Base-by-base conservation (phyloP, 35 echinoderm and acorn worm genomes). In the Diadema setosum region DNA sequence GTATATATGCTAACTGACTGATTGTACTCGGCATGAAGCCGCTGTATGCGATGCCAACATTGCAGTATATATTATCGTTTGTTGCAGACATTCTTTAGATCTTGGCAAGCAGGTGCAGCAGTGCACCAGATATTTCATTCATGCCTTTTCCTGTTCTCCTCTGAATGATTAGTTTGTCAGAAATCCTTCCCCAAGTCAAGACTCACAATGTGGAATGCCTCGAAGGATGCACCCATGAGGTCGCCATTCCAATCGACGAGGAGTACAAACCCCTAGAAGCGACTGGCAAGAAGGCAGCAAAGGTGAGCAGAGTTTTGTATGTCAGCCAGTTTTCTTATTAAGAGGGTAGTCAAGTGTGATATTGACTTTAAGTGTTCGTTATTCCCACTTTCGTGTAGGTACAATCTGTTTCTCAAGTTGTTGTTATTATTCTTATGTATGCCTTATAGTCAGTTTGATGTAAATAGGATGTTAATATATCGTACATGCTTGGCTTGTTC, bases 191-290 rank as follows among this genome's bases (percentile, higher is more conserved):
- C 5, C 92, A 98, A 59, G 95, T 98, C 23, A 87, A 87, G 52
- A 58, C 42, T 76, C 35, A 85, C 23, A 73, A 84, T 40, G 49
- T 98, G 33, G 89, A 92, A 56, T 89, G 82, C 49, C 30, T 85
- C 25, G 89, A 91, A 55, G 96, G 92, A 7, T 98, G 92, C 80
- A 91, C 81, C 7, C 96, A 98, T 86, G 96, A 98, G 69, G 96
- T 94, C 41, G 92, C 96, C 6, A 50, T 94, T 26, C 92, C 96
- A 36, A 35, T 50, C 14, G 86, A 94, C 16, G 89, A 98, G n/a
- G 89, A 99, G 65, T 99, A 86, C 85, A 23, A 60, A 44, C 81
- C 89, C 3, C 55, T 99, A 20, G 84, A 90, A 91, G 92, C 96
- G 37, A 88, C 89, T 6, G 90, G 82, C 3, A 87, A 86, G 18